Conservation (phyloP, 2,888 invertebrate species). For the Lampropteryx suffumata region DNA sequence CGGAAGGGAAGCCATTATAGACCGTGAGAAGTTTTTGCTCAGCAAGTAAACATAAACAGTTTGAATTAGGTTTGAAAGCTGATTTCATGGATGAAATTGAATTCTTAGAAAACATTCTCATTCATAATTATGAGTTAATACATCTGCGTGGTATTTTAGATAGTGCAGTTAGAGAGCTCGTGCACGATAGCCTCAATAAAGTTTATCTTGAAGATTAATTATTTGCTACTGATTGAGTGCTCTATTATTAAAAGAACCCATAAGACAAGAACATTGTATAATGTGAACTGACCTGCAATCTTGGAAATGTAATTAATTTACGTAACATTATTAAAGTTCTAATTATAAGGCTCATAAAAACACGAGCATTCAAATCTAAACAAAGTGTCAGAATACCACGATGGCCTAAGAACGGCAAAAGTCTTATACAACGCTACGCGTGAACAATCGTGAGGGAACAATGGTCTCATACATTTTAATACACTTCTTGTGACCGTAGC, state of each 20-base stretch:
- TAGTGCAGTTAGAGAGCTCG: neutral
- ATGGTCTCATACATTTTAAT: conserved; percentile 64
- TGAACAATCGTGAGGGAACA: conserved; percentile 54
- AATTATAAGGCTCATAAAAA: conserved; percentile 16
- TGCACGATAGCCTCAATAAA: neutral
- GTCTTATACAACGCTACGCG: conserved; percentile 48
- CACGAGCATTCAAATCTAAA: conserved; percentile 35
- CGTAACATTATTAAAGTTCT: conserved; percentile 25
- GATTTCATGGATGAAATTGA: conserved; percentile 28
- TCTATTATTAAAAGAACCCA: neutral
- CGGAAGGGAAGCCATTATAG: conserved; percentile 40
- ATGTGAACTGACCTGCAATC: neutral
- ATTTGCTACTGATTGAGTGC: neutral
- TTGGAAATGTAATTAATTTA: conserved; percentile 24
- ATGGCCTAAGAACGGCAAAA: conserved; percentile 27
- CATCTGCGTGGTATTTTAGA: conserved; percentile 8
- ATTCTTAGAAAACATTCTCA: conserved; percentile 3
- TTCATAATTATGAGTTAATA: conserved; percentile 8
- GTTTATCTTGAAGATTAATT: too few relatives aligned
- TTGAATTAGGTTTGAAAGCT: conserved; percentile 36
- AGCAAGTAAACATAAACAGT: conserved; percentile 23
- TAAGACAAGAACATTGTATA: neutral
- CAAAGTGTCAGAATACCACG: conserved; percentile 33
- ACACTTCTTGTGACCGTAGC: conserved; percentile 52
- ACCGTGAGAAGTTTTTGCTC: conserved; percentile 53